Evolutionary conservation across 1,140 invertebrate species (phyloP), one percentile per base, ranked within the genome.

Genomic region (Microplitis demolitor): DNA sequence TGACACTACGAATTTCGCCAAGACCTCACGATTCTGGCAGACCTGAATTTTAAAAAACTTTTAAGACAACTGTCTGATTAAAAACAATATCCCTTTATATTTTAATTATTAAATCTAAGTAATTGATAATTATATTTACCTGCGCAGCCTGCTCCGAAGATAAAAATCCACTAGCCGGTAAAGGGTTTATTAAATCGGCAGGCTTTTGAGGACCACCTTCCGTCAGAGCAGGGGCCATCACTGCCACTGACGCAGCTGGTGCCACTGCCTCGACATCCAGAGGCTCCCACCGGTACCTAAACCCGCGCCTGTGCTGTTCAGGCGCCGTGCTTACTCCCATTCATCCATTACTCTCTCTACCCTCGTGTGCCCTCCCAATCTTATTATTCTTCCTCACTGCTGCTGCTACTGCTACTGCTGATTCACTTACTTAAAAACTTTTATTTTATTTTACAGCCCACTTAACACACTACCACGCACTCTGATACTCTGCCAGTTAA

Each of bases 201-300:
- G 88, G 86, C 81, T 89, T 90, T 85, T 90, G 89, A 81, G 90
- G 86, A 87, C 89, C 90, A 78, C 87, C 88, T 88, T 92, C 90
- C 82, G 91, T 92, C 87, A 92, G 87, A 88, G 91, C 91, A 87
- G 91, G 91, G 87, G 91, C 91, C 91, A 92, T 92, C 88, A 90
- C 91, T 90, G 88, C 89, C 88, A 87, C 89, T 89, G 84, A 88
- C 88, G 87, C 85, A 88, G 89, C 89, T 89, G 83, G 82, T 79
- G 81, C 78, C 76, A 81, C 83, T 80, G 84, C 78, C 84, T 87
- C 86, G 82, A 87, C 86, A 87, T 87, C 80, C 85, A 87, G 86
- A 86, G 84, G 84, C 82, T 81, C 80, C 82, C 82, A 82, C 82
- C 80, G 82, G 80, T 78, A 77, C 74, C 75, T 78, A 77, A 76